phyloP scores from a whole-genome alignment of 2,113 vertebrate species.

The Callipepla californica region DNA sequence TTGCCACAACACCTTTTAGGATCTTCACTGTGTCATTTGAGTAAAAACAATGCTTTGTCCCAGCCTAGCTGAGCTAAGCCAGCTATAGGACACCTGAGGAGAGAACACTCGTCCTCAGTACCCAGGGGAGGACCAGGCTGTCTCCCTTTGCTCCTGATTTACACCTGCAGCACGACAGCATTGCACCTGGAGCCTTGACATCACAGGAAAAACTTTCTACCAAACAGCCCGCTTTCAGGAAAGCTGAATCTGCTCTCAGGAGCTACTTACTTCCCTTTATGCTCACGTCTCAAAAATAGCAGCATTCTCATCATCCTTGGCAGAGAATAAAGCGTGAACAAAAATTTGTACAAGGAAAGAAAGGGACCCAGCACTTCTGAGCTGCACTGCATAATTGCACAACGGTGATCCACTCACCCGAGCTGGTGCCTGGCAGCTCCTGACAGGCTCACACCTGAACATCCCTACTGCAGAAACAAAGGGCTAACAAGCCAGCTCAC shows the following conservation, averaged over 20 bases:
- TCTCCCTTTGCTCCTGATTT: background rate
- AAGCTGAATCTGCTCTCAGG: background rate
- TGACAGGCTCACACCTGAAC: background rate
- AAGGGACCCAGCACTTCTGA: background rate
- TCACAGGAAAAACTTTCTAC: background rate
- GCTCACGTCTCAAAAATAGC: background rate
- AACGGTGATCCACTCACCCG: fast-evolving
- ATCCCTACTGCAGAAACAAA: fast-evolving
- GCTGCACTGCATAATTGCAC: fast-evolving
- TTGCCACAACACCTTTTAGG: fast-evolving
- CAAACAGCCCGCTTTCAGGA: background rate
- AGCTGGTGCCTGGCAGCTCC: background rate
- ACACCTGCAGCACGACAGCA: background rate
- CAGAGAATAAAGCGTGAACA: background rate
- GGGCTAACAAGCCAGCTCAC: background rate
- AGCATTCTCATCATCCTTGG: background rate
- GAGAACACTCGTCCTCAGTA: background rate
- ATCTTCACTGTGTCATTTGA: background rate
- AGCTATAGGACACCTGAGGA: fast-evolving
- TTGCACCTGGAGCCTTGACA: background rate
- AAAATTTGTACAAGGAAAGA: background rate
- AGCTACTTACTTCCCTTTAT: background rate
- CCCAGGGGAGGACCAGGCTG: background rate
- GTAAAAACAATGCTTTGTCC: background rate
- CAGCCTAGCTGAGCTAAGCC: fast-evolving